Percentiles rank a stretch among this genome's conserved stretches.
These are phyloP conservation scores for Polypterus senegalus DNA, from an alignment of 2,113 vertebrate species.

Conservation along the genomic window DNA sequence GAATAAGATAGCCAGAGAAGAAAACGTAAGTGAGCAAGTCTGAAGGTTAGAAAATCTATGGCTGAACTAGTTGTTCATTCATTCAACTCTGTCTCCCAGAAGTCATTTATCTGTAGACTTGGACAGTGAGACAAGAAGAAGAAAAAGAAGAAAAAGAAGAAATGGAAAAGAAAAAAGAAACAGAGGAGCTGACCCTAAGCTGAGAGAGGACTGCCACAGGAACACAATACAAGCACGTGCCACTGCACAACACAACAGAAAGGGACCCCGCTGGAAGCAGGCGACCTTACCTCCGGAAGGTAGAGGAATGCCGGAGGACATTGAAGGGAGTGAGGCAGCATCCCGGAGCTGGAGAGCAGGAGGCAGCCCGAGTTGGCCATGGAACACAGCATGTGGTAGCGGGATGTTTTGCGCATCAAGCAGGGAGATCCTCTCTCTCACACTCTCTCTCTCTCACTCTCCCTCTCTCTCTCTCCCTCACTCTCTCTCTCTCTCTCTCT, in stretches of 20 bases:
- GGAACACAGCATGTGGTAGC: constrained; percentile 86
- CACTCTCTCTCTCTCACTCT: constrained; percentile 12
- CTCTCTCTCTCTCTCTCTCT: constrained; percentile 22
- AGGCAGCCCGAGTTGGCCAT: constrained; percentile 93
- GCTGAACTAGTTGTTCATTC: neutral
- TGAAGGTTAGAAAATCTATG: neutral
- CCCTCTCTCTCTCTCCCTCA: constrained; percentile 5
- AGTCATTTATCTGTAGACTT: neutral
- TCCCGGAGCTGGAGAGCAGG: constrained; percentile 81
- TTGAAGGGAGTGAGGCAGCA: constrained; percentile 81
- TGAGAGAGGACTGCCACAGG: neutral
- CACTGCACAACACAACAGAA: constrained; percentile 24
- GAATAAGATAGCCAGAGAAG: too few species aligned
- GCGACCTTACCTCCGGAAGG: constrained; percentile 84
- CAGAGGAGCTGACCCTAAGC: constrained; percentile 20
- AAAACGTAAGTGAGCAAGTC: too few species aligned
- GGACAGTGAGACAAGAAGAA: neutral
- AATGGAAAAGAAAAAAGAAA: constrained; percentile 22
- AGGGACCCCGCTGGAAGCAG: constrained; percentile 12
- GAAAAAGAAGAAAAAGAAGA: neutral
- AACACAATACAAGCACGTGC: constrained; percentile 29
- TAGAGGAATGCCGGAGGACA: constrained; percentile 89
- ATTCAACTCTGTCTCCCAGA: neutral
- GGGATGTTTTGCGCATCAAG: constrained; percentile 52
- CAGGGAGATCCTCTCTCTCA: constrained; percentile 41